Evolutionary conservation across 2,888 invertebrate species (phyloP).

Genomic region (Sussaba pulchella): DNA sequence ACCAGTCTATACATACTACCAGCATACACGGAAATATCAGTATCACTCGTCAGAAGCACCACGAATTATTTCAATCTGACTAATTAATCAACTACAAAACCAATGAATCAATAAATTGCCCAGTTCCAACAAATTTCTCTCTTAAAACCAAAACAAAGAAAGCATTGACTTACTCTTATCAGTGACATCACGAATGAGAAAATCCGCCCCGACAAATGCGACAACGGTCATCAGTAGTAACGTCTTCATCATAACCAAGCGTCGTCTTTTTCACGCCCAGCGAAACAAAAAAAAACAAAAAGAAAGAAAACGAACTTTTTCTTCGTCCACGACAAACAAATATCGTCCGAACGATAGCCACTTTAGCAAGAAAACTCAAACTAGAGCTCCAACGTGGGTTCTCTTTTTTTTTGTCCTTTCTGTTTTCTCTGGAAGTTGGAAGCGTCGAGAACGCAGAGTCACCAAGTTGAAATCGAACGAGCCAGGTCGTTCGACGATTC

Average conservation of each 20-base stretch:
- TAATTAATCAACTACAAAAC: neutral
- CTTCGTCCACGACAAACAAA: conserved; percentile 14
- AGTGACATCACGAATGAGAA: conserved; percentile 74
- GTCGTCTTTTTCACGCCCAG: neutral
- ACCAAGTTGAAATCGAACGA: conserved; percentile 67
- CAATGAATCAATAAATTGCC: neutral
- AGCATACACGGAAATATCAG: too few relatives aligned
- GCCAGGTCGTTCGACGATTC: conserved; percentile 59
- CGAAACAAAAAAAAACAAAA: neutral
- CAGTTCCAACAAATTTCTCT: neutral
- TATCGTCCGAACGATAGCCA: conserved; percentile 36
- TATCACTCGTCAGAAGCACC: too few relatives aligned
- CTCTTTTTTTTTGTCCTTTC: neutral
- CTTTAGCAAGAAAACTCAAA: neutral
- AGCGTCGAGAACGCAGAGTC: conserved; percentile 21
- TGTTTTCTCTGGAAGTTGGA: neutral
- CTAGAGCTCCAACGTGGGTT: neutral
- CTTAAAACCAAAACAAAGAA: neutral
- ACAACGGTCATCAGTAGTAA: conserved; percentile 75
- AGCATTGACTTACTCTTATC: conserved; percentile 76
- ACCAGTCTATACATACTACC: neutral
- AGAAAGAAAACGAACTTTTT: neutral
- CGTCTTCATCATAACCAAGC: conserved; percentile 68
- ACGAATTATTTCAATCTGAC: too few relatives aligned
- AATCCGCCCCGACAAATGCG: conserved; percentile 74